A percentile compares a stretch with the other conserved stretches of the same genome.
These are phyloP conservation scores for Cheilosia grossa DNA, from an alignment of 2,888 invertebrate genomes.

Conservation along the genomic window DNA sequence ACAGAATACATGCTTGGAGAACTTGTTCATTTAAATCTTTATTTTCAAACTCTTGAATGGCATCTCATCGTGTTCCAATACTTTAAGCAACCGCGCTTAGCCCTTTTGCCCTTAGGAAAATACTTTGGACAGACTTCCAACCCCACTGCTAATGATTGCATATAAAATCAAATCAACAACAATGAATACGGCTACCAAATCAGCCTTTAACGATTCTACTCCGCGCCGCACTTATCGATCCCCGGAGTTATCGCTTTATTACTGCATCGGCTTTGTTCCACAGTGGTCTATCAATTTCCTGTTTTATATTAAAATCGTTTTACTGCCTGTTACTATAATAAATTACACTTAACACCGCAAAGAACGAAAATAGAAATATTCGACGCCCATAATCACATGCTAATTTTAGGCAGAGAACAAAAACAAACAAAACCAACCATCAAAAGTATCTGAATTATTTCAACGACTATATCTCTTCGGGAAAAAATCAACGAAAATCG, in stretches of 20 bases:
- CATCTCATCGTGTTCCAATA: too few relatives aligned
- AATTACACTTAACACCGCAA: conserved; percentile 57
- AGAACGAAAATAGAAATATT: conserved; percentile 11
- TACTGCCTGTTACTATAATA: conserved; percentile 43
- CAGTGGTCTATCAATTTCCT: conserved; percentile 19
- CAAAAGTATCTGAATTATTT: conserved; percentile 3
- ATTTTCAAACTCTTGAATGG: too few relatives aligned
- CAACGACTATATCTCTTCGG: not conserved
- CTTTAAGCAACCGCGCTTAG: too few relatives aligned
- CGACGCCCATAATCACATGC: conserved; percentile 62
- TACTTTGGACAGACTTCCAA: too few relatives aligned
- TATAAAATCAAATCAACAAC: too few relatives aligned
- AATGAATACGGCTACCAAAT: too few relatives aligned
- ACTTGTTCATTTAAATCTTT: too few relatives aligned
- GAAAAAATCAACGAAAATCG: not conserved
- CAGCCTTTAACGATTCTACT: conserved; percentile 47
- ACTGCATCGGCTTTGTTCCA: conserved; percentile 27
- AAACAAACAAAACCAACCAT: not conserved
- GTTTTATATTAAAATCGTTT: conserved; percentile 28
- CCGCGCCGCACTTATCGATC: conserved; percentile 24
- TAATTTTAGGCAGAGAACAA: conserved; percentile 41
- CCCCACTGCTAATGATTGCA: too few relatives aligned
- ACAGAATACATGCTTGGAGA: too few relatives aligned
- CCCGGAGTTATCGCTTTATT: conserved; percentile 62
- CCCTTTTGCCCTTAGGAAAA: too few relatives aligned